These are phyloP conservation scores for Tenthredo mesomela DNA, from an alignment of 2,888 invertebrate species.

Conservation along the genomic window DNA sequence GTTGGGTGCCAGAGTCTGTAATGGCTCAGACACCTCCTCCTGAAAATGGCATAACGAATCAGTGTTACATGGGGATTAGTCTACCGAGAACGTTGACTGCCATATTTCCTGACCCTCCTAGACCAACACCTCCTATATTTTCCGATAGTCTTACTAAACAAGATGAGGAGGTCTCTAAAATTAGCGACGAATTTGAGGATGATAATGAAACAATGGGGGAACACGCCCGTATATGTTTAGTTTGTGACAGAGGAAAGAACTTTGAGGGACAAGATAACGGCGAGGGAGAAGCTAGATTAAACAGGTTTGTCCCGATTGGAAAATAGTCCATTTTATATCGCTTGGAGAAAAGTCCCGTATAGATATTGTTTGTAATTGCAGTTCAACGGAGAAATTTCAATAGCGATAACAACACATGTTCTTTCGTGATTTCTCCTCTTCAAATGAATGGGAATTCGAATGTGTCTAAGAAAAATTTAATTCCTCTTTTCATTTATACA, in stretches of 20 bases:
- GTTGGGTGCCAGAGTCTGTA: conserved; percentile 71
- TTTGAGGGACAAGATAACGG: conserved; percentile 58
- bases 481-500: conserved; percentile 46
- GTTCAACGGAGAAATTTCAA: neutral
- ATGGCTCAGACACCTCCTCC: conserved; percentile 68
- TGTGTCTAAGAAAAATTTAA: conserved; percentile 38
- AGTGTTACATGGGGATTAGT: conserved; percentile 87
- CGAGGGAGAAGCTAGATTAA: conserved; percentile 58
- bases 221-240: conserved; percentile 71
- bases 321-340: neutral
- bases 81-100: conserved; percentile 85
- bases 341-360: neutral
- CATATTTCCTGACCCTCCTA: conserved; percentile 82
- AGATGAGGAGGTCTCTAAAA: conserved; percentile 21
- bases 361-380: neutral
- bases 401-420: neutral
- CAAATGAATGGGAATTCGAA: neutral
- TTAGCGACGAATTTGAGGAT: neutral
- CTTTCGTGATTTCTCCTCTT: neutral
- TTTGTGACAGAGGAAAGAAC: conserved; percentile 68
- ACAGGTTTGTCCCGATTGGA: conserved; percentile 38
- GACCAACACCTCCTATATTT: conserved; percentile 57
- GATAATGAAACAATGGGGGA: conserved; percentile 59
- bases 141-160: conserved; percentile 25
- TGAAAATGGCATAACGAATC: conserved; percentile 80